Evolutionary conservation across 2,113 vertebrate genomes (phyloP).

Genomic region (Ifrita kowaldi): DNA sequence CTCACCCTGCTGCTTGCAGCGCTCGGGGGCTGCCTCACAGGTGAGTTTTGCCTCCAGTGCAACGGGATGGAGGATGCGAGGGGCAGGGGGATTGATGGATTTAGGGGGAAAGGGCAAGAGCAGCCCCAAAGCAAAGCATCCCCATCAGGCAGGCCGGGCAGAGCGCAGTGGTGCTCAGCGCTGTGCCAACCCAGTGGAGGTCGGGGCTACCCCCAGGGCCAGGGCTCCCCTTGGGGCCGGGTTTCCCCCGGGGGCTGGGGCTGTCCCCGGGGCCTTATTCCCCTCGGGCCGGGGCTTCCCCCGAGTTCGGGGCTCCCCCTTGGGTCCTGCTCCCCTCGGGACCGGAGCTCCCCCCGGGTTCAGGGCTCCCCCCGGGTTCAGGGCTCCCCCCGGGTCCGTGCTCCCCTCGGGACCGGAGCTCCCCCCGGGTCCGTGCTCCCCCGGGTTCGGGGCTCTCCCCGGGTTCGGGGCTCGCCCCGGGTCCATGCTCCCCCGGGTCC

Average conservation of each 20-base stretch:
- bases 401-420: not conserved
- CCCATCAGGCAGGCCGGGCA: not conserved
- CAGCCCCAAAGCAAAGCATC: not conserved
- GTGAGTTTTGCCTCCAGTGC: conserved; percentile 59
- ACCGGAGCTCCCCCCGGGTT: not conserved
- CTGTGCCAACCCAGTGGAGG: not conserved
- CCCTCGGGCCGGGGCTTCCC: no score
- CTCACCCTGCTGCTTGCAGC: conserved; percentile 80
- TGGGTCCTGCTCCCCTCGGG: not conserved
- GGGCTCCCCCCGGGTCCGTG: not conserved
- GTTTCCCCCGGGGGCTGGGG: not conserved
- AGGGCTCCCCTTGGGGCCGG: not conserved
- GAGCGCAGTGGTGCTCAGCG: not conserved
- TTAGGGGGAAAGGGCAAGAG: not conserved
- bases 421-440: not conserved
- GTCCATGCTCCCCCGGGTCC: not conserved
- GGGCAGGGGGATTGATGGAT: no score
- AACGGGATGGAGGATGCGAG: accelerated
- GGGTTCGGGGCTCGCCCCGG: not conserved
- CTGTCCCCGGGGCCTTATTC: accelerated
- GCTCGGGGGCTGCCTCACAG: conserved; percentile 80
- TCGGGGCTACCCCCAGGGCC: no score
- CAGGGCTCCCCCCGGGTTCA: not conserved
- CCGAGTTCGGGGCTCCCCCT: no score
- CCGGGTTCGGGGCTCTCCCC: no score